Base-by-base conservation (phyloP, 1,140 invertebrate genomes). In the Nixonia krombeini region DNA sequence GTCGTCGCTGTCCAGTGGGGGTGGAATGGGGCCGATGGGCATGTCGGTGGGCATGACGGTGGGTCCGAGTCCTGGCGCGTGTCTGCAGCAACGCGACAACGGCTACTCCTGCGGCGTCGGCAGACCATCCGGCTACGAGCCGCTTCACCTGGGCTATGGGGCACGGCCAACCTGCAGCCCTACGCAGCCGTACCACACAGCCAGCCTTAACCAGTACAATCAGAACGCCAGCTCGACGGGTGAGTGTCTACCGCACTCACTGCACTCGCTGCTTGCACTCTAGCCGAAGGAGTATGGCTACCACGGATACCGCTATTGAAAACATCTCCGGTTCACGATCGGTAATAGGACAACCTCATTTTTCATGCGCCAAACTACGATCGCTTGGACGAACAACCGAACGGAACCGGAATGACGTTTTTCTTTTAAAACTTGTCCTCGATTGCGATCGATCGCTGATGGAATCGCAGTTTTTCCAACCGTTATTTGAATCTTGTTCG, bases 1-100 rank as follows among this genome's bases (percentile, higher is more conserved):
- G 81, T 79, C 78, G 12, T 79, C 82, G 67, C 55, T 87, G 17
- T 81, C 81, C 12, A 68, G 78, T 1, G 76, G 78, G 0, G 75
- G 81, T 7, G 85, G 84, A 6, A 88, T 87, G 85, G 86, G 87
- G 0, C 83, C 81, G 3, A 81, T 83, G 78, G 83, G 83, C 8
- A 83, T 84, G 76, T 80, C 80, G 4, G 82, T 86, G n/a, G 83
- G 84, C 0, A 85, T 85, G 84, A 84, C 81, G 2, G 83, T 85
- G 6, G 84, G 84, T 1, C 87, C 87, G 3, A 87, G 87, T 16
- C 87, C 88, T 0, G 86, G 86, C 1, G 86, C 88, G 0, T 90
- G 91, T 81, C 85, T 93, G 10, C 91, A 92, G 75, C 90, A 91
- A 73, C 83, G 89, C 7, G 90, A 91, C 67, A 87, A 86, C 61